Percentiles rank a stretch among this genome's conserved stretches.
Evolutionary conservation across 2,113 vertebrate species (phyloP).

Genomic region (Fulica atra): DNA sequence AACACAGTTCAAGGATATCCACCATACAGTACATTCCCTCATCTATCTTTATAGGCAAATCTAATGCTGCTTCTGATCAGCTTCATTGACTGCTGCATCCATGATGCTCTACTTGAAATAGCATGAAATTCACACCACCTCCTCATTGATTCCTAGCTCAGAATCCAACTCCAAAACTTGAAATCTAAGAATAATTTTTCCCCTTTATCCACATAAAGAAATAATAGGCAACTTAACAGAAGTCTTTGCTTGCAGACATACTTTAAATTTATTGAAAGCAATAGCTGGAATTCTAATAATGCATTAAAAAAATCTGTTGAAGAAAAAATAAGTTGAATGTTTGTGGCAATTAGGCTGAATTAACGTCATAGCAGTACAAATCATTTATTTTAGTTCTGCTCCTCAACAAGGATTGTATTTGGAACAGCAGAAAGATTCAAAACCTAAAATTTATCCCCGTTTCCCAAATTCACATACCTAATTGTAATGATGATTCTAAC

Average conservation of each 20-base stretch:
- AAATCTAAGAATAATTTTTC: neutral
- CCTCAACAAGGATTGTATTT: neutral
- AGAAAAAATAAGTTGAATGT: neutral
- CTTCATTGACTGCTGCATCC: neutral
- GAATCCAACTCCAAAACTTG: neutral
- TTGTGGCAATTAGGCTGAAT: neutral
- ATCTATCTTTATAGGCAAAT: neutral
- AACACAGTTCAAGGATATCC: neutral
- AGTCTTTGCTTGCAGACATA: neutral
- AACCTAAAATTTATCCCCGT: neutral
- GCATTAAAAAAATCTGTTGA: neutral
- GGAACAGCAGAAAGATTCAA: neutral
- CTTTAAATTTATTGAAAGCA: neutral
- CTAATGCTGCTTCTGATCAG: conserved; percentile 2
- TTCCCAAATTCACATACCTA: neutral
- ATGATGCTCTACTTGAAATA: neutral
- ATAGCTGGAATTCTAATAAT: neutral
- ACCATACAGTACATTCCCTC: neutral
- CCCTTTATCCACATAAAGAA: neutral
- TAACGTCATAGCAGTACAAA: neutral
- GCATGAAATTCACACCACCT: neutral
- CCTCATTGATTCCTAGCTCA: neutral
- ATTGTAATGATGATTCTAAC: neutral
- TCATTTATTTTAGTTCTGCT: neutral
- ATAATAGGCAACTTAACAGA: neutral